These are phyloP conservation scores for Odocoileus hemionus DNA, from an alignment of 2,113 vertebrate genomes.

Conservation along the genomic window DNA sequence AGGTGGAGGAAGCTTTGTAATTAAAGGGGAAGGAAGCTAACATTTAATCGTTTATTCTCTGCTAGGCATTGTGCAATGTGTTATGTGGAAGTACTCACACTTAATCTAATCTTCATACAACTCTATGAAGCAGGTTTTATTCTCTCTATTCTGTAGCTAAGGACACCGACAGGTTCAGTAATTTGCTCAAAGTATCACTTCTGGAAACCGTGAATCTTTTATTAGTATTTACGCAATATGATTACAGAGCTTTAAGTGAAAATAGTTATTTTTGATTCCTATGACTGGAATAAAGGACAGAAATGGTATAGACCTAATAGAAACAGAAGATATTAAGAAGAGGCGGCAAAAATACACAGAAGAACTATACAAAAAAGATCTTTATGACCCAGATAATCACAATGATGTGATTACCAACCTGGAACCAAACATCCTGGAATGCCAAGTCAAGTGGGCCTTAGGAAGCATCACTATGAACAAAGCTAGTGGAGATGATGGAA, in stretches of 20 bases:
- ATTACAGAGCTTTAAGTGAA: neutral
- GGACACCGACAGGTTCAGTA: neutral
- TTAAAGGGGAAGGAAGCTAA: neutral
- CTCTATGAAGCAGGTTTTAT: neutral
- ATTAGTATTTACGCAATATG: neutral
- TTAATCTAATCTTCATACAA: neutral
- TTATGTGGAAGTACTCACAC: neutral
- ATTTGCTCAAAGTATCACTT: neutral
- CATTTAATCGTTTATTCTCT: neutral
- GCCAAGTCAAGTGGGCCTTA: neutral
- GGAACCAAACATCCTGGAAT: neutral
- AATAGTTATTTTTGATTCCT: neutral
- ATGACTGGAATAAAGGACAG: neutral
- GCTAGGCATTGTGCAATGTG: neutral
- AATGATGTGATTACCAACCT: neutral
- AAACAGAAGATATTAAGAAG: neutral
- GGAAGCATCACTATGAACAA: neutral
- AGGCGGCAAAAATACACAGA: neutral
- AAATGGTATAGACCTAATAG: neutral
- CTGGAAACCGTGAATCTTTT: neutral
- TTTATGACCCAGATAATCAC: neutral
- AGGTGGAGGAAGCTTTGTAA: neutral
- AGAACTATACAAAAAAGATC: neutral
- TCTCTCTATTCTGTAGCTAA: neutral
- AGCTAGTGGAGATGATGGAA: neutral